Evolutionary conservation across 2,888 invertebrate species (phyloP).

Genomic region (Mycalesis mineus): DNA sequence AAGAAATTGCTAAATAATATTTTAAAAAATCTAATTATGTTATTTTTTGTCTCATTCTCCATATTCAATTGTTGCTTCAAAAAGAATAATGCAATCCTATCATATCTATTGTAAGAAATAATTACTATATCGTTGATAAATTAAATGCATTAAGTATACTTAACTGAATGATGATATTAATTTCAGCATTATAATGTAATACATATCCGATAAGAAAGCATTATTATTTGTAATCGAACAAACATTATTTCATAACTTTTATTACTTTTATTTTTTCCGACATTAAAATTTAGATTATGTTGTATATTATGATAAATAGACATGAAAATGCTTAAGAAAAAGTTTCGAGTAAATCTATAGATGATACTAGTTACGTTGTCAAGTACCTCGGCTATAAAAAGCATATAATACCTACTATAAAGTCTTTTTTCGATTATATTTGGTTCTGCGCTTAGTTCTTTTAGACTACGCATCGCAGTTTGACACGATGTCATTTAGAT

Average conservation of each 20-base stretch:
- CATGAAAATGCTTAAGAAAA: background rate
- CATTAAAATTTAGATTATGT: background rate
- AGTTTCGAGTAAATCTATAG: background rate
- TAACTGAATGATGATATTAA: background rate
- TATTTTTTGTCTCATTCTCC: too few species aligned
- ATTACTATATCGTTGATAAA: background rate
- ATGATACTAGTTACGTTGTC: constrained; percentile 6
- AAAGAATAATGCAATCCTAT: background rate
- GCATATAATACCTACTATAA: too few species aligned
- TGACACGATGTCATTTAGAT: too few species aligned
- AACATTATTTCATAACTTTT: too few species aligned
- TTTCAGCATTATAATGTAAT: background rate
- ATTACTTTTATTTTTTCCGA: background rate
- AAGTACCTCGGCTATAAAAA: too few species aligned
- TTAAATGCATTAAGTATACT: background rate
- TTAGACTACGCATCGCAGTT: too few species aligned
- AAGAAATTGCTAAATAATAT: too few species aligned
- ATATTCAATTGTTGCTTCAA: too few species aligned
- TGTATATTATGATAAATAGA: background rate
- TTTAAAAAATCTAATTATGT: too few species aligned
- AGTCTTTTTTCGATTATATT: too few species aligned
- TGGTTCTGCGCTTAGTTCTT: too few species aligned
- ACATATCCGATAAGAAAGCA: background rate
- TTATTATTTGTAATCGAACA: background rate
- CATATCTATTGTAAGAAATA: background rate